Base-by-base conservation (phyloP, 2,888 invertebrate genomes). In the Spodoptera exigua region DNA sequence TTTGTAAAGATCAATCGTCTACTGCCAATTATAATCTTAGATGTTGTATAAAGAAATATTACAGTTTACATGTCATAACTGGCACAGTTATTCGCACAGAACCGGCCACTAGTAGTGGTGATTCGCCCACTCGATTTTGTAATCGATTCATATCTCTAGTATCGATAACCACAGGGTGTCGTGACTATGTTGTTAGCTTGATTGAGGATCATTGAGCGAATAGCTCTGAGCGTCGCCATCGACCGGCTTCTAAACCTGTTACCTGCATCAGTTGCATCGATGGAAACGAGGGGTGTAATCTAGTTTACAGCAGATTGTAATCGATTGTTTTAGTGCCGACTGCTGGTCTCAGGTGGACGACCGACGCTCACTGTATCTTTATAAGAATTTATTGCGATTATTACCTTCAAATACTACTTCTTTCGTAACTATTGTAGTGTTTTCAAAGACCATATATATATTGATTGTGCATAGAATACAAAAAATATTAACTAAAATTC, bases 101-200 rank as follows among this genome's bases (percentile, higher is more conserved):
- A 41, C 27, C 7, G 27, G 18, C 14, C n/a, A 17, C 16, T 34
- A 47, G 13, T 49, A 12, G 37, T 27, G 27, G 44, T 17, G 34
- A 32, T 32, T 34, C 49, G 45, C 45, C 48, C 41, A 58, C 52
- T 32, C 61, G 37, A 43, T 72, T 45, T 66, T 46, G 67, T 45
- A 74, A 66, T 56, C 56, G 66, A 46, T 18, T 18, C 36, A 47
- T 65, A 71, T 55, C 61, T 72, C 44, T 35, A 47, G 32, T 67
- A 61, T 69, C 61, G 45, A 61, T 61, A 71, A 61, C 69, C 69
- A 62, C 69, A 60, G 54, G 51, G 73, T 64, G 53, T 57, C 71
- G 68, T 56, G 67, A 49, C 43, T 51, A 47, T 62, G 66, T 69
- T 66, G 64, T 74, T 68, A 74, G 39, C 14, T 61, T 63, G 74